Evolutionary conservation across 2,113 vertebrate genomes (phyloP).

Genomic region (Notechis scutatus): DNA sequence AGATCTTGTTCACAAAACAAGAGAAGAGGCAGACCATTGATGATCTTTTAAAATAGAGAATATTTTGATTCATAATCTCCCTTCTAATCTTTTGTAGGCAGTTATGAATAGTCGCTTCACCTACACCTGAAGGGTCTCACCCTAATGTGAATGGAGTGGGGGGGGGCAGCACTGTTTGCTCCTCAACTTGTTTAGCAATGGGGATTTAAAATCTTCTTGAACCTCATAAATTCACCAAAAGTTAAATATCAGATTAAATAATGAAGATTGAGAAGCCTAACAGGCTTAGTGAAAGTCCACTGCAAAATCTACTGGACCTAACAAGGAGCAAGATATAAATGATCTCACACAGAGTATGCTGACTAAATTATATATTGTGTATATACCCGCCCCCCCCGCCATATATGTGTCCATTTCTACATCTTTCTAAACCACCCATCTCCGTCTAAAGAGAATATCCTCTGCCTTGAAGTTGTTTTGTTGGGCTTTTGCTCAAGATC

Average conservation of each 20-base stretch:
- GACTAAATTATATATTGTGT: not conserved
- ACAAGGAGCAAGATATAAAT: not conserved
- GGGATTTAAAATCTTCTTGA: not conserved
- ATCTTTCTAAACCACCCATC: too few relatives aligned
- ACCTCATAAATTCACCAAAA: not conserved
- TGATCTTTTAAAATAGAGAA: not conserved
- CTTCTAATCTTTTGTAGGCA: not conserved
- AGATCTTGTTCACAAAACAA: not conserved
- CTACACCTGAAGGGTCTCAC: not conserved
- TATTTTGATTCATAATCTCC: not conserved
- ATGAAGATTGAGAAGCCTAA: not conserved
- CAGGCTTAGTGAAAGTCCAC: not conserved
- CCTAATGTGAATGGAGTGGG: not conserved
- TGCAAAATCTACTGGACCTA: not conserved
- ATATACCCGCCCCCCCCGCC: too few relatives aligned
- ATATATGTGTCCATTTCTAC: too few relatives aligned
- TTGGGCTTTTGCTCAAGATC: not conserved
- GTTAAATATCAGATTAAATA: not conserved
- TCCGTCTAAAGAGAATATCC: not conserved
- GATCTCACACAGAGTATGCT: not conserved
- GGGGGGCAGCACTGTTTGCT: not conserved
- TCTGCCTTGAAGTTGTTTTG: not conserved
- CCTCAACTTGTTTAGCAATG: not conserved
- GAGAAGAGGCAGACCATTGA: not conserved
- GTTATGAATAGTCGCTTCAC: not conserved